phyloP scores from a whole-genome alignment of 2,113 vertebrate genomes.

The Corynorhinus townsendii region DNA sequence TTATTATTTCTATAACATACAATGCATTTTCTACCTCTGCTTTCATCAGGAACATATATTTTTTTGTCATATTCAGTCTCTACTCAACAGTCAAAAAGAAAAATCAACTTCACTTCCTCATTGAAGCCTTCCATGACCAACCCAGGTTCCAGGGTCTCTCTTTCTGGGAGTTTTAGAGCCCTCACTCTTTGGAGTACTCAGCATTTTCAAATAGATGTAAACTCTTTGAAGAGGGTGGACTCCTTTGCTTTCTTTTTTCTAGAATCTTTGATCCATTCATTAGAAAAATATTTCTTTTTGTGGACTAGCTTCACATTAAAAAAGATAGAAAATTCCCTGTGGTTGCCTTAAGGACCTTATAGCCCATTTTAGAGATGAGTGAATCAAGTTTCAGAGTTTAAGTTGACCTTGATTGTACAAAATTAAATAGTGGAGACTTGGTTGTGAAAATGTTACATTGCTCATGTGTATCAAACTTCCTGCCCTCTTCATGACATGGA shows the following conservation, averaged over 20 bases:
- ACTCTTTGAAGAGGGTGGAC: background rate
- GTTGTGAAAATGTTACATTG: background rate
- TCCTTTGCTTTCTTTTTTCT: background rate
- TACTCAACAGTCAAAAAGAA: background rate
- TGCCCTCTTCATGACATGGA: background rate
- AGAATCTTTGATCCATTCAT: background rate
- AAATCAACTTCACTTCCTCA: background rate
- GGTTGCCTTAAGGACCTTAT: background rate
- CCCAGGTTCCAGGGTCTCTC: background rate
- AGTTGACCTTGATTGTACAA: background rate
- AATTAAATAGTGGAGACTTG: background rate
- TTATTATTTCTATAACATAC: background rate
- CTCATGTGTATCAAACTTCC: background rate
- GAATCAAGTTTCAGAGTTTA: background rate
- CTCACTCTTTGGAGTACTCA: background rate
- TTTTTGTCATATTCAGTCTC: background rate
- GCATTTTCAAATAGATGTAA: background rate
- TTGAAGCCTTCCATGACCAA: background rate
- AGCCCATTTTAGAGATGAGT: background rate
- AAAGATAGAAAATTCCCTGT: background rate
- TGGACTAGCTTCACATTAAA: background rate
- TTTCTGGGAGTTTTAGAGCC: background rate
- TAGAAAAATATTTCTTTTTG: background rate
- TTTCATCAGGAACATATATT: background rate
- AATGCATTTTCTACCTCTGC: background rate